Percentiles rank a stretch among this genome's conserved stretches.
These are phyloP conservation scores for Hepsetus odoe DNA, from an alignment of 2,113 vertebrate genomes.

Conservation along the genomic window DNA sequence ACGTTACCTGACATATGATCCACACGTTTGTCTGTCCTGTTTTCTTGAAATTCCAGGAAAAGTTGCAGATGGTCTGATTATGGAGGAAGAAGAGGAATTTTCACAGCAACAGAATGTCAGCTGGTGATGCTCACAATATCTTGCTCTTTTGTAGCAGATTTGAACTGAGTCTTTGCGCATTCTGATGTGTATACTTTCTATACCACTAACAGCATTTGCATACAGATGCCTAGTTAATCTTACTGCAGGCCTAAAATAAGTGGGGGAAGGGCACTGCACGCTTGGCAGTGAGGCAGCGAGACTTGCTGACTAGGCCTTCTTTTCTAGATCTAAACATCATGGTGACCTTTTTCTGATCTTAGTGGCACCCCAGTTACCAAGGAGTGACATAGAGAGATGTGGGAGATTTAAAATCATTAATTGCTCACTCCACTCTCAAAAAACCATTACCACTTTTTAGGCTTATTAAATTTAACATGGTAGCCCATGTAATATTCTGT, in stretches of 20 bases:
- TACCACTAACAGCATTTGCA: constrained; percentile 59
- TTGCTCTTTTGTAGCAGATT: constrained; percentile 37
- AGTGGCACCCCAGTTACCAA: constrained; percentile 48
- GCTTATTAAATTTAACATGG: constrained; percentile 48
- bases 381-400: neutral
- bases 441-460: constrained; percentile 52
- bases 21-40: neutral
- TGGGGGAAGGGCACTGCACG: constrained; percentile 29
- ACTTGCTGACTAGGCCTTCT: constrained; percentile 42
- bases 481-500: constrained; percentile 44
- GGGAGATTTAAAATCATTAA: constrained; percentile 39
- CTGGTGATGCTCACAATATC: constrained; percentile 41
- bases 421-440: constrained; percentile 37
- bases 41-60: constrained; percentile 26
- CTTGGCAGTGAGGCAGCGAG: constrained; percentile 22
- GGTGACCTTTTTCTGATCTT: constrained; percentile 43
- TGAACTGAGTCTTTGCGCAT: constrained; percentile 33
- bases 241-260: constrained; percentile 42
- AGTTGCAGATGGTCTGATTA: constrained; percentile 50
- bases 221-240: constrained; percentile 63
- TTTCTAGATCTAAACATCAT: constrained; percentile 44
- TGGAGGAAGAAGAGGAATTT: constrained; percentile 45
- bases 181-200: constrained; percentile 48
- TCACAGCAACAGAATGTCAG: constrained; percentile 30
- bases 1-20: neutral